Conservation (phyloP, 2,888 invertebrate genomes). For the Nephrotoma guestfalica region DNA sequence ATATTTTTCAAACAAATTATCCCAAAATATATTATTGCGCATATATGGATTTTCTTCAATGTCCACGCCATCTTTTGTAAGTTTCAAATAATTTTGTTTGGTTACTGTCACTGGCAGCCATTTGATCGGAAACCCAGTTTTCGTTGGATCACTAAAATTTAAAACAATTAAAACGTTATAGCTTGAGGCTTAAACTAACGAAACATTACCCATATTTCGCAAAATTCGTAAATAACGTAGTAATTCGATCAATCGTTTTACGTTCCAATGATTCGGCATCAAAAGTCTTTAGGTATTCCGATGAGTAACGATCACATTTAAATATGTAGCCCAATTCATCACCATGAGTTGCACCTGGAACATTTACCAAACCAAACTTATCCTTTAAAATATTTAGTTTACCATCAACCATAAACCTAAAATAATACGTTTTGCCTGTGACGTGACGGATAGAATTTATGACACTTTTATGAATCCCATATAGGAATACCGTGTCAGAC, state of each 20-base stretch:
- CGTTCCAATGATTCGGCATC: background rate
- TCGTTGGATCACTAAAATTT: background rate
- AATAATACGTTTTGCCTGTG: background rate
- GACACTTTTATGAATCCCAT: background rate
- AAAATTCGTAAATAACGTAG: conserved; percentile 6
- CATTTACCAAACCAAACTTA: background rate
- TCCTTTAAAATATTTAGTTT: background rate
- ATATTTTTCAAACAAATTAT: background rate
- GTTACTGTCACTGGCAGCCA: background rate
- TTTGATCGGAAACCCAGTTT: background rate
- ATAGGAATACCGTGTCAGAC: background rate
- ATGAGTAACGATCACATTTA: background rate
- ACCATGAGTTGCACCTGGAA: background rate
- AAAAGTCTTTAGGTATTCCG: background rate
- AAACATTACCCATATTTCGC: conserved; percentile 3
- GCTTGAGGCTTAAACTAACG: background rate
- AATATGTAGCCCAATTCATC: conserved; percentile 5
- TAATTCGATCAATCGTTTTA: conserved; percentile 1
- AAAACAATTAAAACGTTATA: background rate
- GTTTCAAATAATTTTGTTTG: background rate
- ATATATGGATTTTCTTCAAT: background rate
- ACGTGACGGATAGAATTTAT: background rate
- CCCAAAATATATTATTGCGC: background rate
- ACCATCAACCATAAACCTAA: background rate
- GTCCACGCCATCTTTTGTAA: background rate